Evolutionary conservation across 2,797 vertebrate species (phyloP).

Genomic region (Pyrrhura leucotis): DNA sequence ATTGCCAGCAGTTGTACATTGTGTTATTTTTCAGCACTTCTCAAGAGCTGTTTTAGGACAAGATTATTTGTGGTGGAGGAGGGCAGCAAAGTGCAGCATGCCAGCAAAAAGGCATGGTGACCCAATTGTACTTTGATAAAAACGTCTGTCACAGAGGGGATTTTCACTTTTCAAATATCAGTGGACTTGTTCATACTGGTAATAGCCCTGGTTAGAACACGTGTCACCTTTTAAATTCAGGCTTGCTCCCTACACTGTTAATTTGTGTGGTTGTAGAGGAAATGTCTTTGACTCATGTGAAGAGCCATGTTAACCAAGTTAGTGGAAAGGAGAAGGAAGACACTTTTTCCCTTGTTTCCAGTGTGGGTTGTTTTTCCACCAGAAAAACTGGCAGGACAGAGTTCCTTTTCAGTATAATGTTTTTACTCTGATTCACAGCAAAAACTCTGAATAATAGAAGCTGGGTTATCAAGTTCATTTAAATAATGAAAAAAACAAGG

Average conservation of each 20-base stretch:
- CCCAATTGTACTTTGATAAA: background rate
- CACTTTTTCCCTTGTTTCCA: background rate
- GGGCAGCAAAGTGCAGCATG: background rate
- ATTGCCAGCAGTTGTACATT: background rate
- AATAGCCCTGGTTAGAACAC: background rate
- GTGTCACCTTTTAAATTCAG: background rate
- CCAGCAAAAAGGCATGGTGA: background rate
- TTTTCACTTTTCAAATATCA: background rate
- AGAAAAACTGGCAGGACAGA: background rate
- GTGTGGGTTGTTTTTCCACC: background rate
- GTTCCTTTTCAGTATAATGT: background rate
- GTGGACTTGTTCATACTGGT: background rate
- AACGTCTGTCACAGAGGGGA: background rate
- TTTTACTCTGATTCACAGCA: slow-evolving; percentile 24
- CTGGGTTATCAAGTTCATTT: background rate
- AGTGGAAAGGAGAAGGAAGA: background rate
- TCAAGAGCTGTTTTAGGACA: background rate
- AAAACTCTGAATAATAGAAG: background rate
- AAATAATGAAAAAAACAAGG: background rate
- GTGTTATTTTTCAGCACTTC: background rate
- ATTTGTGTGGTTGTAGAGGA: background rate
- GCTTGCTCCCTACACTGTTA: background rate
- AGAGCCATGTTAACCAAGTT: background rate
- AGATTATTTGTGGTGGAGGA: background rate
- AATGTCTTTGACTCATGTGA: background rate